A percentile compares a stretch with the other conserved stretches of the same genome.
Evolutionary conservation across 2,113 vertebrate genomes (phyloP).

Genomic region (Aplodontia rufa): DNA sequence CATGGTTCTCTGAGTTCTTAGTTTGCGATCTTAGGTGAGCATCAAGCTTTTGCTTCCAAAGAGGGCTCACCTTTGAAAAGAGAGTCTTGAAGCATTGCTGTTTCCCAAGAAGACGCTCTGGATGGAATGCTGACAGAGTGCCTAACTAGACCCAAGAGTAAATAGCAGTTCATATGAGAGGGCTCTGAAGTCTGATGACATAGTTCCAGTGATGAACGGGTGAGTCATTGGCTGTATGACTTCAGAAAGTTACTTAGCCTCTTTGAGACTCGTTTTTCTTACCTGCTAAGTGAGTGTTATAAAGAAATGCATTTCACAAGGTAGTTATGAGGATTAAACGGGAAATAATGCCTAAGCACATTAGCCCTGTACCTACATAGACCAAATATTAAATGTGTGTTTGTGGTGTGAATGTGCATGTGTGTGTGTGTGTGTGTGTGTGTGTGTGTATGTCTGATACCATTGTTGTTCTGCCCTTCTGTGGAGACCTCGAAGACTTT

Average conservation of each 20-base stretch:
- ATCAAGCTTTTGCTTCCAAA: background rate
- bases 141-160: background rate
- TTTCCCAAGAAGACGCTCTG: background rate
- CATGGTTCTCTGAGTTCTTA: background rate
- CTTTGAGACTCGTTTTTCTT: background rate
- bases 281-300: background rate
- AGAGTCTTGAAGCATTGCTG: background rate
- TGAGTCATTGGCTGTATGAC: background rate
- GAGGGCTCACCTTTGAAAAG: background rate
- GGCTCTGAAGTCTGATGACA: background rate
- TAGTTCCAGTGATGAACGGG: background rate
- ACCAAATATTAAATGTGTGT: background rate
- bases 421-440: background rate
- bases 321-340: background rate
- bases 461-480: background rate
- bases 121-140: background rate
- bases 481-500: background rate
- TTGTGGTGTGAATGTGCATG: background rate
- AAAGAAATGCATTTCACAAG: background rate
- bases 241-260: slow-evolving; percentile 9
- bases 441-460: background rate
- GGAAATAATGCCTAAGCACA: background rate
- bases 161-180: background rate
- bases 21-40: background rate
- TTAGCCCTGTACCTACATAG: background rate